Conservation (phyloP, 2,888 invertebrate species). For the Meiosimyza platycephala region DNA sequence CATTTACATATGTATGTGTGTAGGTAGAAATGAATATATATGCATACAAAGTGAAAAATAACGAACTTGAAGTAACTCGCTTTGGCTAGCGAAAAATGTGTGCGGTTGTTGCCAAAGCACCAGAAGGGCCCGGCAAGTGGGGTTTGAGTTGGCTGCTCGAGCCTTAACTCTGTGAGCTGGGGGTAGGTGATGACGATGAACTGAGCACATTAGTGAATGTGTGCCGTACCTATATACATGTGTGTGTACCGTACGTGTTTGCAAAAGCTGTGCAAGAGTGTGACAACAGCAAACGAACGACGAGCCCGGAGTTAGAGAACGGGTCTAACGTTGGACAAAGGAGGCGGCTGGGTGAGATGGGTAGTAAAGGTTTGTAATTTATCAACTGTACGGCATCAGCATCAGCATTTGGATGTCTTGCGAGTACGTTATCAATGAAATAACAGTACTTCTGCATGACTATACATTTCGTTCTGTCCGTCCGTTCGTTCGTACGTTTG, state of each 20-base stretch:
- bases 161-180: background rate
- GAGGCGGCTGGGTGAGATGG: constrained; percentile 8
- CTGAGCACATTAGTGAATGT: constrained; percentile 18
- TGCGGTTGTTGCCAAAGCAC: constrained; percentile 14
- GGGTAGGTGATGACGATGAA: constrained; percentile 15
- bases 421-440: constrained; percentile 35
- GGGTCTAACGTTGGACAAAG: too few relatives aligned
- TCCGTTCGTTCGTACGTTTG: constrained; percentile 6
- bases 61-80: constrained; percentile 23
- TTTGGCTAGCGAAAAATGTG: constrained; percentile 11
- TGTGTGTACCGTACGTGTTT: background rate
- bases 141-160: background rate
- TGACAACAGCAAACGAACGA: background rate
- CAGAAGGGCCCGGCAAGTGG: background rate
- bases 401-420: constrained; percentile 38
- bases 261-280: constrained; percentile 13
- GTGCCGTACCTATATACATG: background rate
- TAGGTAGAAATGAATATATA: too few relatives aligned
- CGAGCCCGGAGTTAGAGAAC: too few relatives aligned
- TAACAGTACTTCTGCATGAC: constrained; percentile 33
- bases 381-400: constrained; percentile 44
- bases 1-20: background rate
- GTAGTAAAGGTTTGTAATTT: constrained; percentile 40
- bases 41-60: constrained; percentile 25
- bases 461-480: constrained; percentile 3